Base-by-base conservation (phyloP, 35 echinoderm and acorn worm genomes). In the Diadema setosum region DNA sequence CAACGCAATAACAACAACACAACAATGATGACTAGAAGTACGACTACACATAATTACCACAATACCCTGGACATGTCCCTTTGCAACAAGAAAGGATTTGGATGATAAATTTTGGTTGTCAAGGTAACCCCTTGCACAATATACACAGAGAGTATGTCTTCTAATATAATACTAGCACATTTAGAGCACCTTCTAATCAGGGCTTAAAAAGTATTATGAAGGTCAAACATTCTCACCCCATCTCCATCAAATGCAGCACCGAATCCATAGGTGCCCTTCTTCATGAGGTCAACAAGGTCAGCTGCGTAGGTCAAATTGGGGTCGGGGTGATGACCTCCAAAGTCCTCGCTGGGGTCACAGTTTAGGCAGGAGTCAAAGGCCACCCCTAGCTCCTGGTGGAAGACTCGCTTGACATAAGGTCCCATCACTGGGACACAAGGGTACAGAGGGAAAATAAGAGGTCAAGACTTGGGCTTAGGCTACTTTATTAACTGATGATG, bases 211-310 rank as follows among this genome's bases (percentile, higher is more conserved):
- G n/a, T n/a, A n/a, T n/a, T n/a, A n/a, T n/a, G n/a, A n/a, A n/a
- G n/a, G n/a, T n/a, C n/a, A n/a, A n/a, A n/a, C 1, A 55, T 24
- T 80, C 84, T 83, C 86, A 98, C 96, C 89, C 96, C 96, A 86
- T 98, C 96, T 9, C 96, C 96, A 86, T 98, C 96, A 94, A 98
- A 98, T 9, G 96, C 96, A 56, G 92, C 96, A 12, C 96, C 96
- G 86, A 98, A 94, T 5, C 89, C 92, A 89, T 94, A 93, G 16
- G 88, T 85, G 3, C 96, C 96, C 86, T 98, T 94, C 81, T 89
- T 94, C 82, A 98, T 84, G 26, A 98, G 82, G 18, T 76, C 84
- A 21, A 98, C 92, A 0, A 98, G 82, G 64, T 98, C 96, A 82
- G 93, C 85, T 58, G 96, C 96, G 45, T 98, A 98, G 41, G 96